Conservation (phyloP, 2,888 invertebrate species). For the Nasonia oneida region DNA sequence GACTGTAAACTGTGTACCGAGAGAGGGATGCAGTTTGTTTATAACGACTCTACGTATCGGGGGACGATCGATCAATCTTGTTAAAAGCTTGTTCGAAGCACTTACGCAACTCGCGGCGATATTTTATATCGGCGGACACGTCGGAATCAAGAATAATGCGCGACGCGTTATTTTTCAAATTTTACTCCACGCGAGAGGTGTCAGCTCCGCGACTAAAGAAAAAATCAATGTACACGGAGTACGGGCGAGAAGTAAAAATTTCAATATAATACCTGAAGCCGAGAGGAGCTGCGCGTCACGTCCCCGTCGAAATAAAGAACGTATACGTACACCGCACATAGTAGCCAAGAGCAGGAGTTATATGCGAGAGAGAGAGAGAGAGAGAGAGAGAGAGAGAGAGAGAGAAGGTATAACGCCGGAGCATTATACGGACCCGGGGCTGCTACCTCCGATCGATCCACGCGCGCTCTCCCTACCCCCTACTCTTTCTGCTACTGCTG, state of each 20-base stretch:
- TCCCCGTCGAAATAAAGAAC: too few species aligned
- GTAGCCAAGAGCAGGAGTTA: background rate
- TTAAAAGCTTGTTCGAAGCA: background rate
- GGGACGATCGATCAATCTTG: background rate
- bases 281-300: too few species aligned
- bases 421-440: conserved; percentile 30
- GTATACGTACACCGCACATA: background rate
- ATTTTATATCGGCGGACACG: background rate
- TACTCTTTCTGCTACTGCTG: background rate
- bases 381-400: background rate
- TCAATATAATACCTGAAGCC: too few species aligned
- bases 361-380: background rate
- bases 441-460: conserved; percentile 51
- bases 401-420: conserved; percentile 5
- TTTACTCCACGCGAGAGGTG: background rate
- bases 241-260: too few species aligned
- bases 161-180: background rate
- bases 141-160: background rate
- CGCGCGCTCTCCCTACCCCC: conserved; percentile 5
- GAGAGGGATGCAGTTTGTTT: background rate
- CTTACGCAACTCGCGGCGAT: background rate
- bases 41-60: background rate
- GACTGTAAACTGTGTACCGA: background rate
- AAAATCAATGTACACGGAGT: too few species aligned
- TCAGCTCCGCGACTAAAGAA: too few species aligned